Evolutionary conservation across 2,797 vertebrate species (phyloP).

Genomic region (Triplophysa bombifrons): DNA sequence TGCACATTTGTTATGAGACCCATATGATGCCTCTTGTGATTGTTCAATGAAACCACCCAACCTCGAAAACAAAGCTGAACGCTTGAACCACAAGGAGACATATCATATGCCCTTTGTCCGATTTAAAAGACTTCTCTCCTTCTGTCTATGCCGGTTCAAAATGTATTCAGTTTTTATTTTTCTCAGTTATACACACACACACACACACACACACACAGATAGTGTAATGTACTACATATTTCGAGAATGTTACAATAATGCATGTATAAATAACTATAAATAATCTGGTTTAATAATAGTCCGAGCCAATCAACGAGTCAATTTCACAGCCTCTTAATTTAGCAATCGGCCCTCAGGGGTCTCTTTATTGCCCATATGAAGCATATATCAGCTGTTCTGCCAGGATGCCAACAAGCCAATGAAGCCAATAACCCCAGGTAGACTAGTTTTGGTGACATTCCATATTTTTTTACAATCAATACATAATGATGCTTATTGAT

Average conservation of each 20-base stretch:
- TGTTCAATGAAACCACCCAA: conserved; percentile 1
- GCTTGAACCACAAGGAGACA: background rate
- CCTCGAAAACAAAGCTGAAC: background rate
- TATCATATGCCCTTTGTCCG: background rate
- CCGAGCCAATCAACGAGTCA: background rate
- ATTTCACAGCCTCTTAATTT: background rate
- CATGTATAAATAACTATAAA: background rate
- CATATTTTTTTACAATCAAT: conserved; percentile 3
- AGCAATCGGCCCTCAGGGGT: background rate
- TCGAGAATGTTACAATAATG: background rate
- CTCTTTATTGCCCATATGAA: background rate
- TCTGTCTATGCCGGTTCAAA: background rate
- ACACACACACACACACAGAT: no score
- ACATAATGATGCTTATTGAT: conserved; percentile 5
- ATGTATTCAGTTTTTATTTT: background rate
- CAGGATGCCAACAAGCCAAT: background rate
- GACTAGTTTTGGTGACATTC: background rate
- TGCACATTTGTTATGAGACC: background rate
- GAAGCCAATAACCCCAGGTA: background rate
- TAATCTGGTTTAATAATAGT: background rate
- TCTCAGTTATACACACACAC: background rate
- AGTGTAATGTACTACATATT: background rate
- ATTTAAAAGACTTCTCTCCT: background rate
- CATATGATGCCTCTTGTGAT: background rate
- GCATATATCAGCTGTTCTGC: background rate